Evolutionary conservation across 2,797 vertebrate genomes (phyloP).

Genomic region (Karalla daura): DNA sequence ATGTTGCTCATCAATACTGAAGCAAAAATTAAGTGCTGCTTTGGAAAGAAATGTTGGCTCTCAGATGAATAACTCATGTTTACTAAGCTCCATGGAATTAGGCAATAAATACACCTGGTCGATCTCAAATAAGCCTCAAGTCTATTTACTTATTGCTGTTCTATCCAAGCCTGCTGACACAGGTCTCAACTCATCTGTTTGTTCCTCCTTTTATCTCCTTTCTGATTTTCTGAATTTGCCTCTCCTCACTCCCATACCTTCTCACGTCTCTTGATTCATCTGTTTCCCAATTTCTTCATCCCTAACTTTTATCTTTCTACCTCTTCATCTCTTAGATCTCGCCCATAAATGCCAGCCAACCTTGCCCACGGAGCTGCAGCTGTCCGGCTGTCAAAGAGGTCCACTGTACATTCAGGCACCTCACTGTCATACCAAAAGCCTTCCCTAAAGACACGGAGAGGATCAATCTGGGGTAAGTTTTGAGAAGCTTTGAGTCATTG

Average conservation of each 20-base stretch:
- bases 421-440: constrained; percentile 60
- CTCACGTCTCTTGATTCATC: neutral
- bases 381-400: constrained; percentile 76
- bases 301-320: neutral
- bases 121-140: constrained; percentile 4
- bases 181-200: constrained; percentile 43
- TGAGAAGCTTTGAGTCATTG: neutral
- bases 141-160: constrained; percentile 23
- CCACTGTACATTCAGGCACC: constrained; percentile 82
- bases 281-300: neutral
- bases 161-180: constrained; percentile 28
- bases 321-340: constrained; percentile 33
- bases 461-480: constrained; percentile 78
- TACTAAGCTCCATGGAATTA: neutral
- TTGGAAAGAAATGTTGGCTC: neutral
- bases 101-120: constrained; percentile 5
- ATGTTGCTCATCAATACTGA: too few relatives aligned
- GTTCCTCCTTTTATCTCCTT: constrained; percentile 16
- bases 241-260: neutral
- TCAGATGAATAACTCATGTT: neutral
- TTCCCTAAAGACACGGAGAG: constrained; percentile 74
- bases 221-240: constrained; percentile 17
- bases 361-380: constrained; percentile 75
- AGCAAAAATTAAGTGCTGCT: neutral
- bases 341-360: constrained; percentile 22